Evolutionary conservation across 2,888 invertebrate species (phyloP), one percentile per base, ranked within the genome.

Genomic region (Ormyrus thymus): DNA sequence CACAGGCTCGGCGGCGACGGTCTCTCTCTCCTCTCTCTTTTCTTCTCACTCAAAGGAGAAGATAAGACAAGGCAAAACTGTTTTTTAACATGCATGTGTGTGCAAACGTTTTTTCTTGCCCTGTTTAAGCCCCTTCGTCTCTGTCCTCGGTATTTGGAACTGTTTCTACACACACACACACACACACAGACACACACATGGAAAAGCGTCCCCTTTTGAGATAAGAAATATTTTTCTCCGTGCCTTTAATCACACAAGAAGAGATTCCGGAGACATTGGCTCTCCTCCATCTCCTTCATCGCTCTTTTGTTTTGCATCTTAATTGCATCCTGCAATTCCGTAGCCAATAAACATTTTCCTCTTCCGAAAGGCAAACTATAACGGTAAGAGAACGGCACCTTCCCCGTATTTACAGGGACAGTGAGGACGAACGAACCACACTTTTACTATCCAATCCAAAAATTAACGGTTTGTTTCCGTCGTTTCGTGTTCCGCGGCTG

Each of bases 391-490:
- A 59, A 59, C 56, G 50, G 46, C 45, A 55, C 53, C 66, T 66
- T 13, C 51, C 29, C 29, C 29, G 29, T 46, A 46, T n/a, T 50
- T 29, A 7, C 29, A 29, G 29, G 29, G 29, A 29, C 29, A 29
- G 29, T 29, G 29, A 46, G 50, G 15, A 50, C 46, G n/a, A 29
- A 51, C 9, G 51, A 70, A 6, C 29, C 55, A 68, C 61, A 69
- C 75, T 81, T 80, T 83, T 78, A 82, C 80, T 79, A 80, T 71
- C 79, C 79, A 80, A 81, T 78, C 81, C 72, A 84, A 84, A 86
- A 85, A 84, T 83, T 83, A 85, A 82, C 81, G 85, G 85, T 86
- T 84, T 83, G 81, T 83, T 87, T 85, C 85, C 84, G 77, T 81
- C 84, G 85, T 86, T 87, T 83, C 86, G 78, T 81, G 86, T 53